These are phyloP conservation scores for Hafferia zeledoni DNA, from an alignment of 2,797 vertebrate genomes.

Conservation along the genomic window DNA sequence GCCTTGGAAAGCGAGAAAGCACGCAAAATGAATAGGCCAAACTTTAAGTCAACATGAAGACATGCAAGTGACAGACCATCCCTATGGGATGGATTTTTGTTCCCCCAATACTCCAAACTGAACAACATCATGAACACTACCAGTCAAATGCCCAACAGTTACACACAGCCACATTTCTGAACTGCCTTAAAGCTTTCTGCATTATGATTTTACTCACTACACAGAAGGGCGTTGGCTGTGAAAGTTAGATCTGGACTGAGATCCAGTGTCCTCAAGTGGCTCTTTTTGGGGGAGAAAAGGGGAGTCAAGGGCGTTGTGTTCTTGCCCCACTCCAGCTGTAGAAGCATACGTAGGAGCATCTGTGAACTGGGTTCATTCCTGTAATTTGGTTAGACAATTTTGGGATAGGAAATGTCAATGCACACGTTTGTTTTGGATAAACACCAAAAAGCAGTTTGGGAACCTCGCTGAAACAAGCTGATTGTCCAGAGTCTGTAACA, in stretches of 20 bases:
- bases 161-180: background rate
- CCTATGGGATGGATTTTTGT: background rate
- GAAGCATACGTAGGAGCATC: background rate
- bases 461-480: background rate
- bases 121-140: background rate
- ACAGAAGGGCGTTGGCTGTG: background rate
- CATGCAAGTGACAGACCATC: background rate
- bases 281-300: background rate
- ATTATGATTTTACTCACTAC: background rate
- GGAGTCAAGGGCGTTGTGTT: background rate
- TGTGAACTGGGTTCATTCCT: background rate
- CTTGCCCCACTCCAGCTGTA: background rate
- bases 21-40: background rate
- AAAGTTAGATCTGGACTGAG: background rate
- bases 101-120: background rate
- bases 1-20: background rate
- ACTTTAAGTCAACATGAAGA: background rate
- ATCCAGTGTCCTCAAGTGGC: background rate
- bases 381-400: background rate
- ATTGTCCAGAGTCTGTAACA: background rate
- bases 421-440: background rate
- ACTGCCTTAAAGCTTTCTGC: background rate
- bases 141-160: background rate
- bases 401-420: background rate
- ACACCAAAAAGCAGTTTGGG: slow-evolving; percentile 7